phyloP scores from a whole-genome alignment of 2,797 vertebrate genomes.

The Monodelphis domestica region DNA sequence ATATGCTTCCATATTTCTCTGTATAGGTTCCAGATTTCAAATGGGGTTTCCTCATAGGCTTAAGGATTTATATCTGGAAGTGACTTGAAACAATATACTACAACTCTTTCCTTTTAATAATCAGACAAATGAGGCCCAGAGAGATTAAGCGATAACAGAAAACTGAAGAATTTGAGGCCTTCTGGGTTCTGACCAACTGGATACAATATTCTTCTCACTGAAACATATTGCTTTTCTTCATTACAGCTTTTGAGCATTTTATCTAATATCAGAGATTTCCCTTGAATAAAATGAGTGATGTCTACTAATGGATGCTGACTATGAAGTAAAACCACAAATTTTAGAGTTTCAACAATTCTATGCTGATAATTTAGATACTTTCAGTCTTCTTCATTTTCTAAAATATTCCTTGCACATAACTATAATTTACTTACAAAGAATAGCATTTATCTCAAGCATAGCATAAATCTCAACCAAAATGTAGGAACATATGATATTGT shows the following conservation, averaged over 20 bases:
- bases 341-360: neutral
- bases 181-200: neutral
- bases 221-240: neutral
- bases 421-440: neutral
- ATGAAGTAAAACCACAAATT: neutral
- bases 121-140: neutral
- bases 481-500: neutral
- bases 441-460: no score
- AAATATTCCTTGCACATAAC: neutral
- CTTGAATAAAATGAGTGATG: neutral
- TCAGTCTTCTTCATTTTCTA: neutral
- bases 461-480: neutral
- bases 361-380: neutral
- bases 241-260: neutral
- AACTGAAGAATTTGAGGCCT: neutral
- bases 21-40: neutral
- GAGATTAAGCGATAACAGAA: neutral
- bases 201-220: neutral
- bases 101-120: neutral
- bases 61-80: neutral
- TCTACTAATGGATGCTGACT: neutral
- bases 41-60: neutral
- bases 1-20: neutral
- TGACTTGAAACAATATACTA: neutral
- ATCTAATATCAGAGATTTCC: neutral